These are phyloP conservation scores for Virgularia gustaviana DNA, from an alignment of 92 coral and sea anemone species.

Conservation along the genomic window DNA sequence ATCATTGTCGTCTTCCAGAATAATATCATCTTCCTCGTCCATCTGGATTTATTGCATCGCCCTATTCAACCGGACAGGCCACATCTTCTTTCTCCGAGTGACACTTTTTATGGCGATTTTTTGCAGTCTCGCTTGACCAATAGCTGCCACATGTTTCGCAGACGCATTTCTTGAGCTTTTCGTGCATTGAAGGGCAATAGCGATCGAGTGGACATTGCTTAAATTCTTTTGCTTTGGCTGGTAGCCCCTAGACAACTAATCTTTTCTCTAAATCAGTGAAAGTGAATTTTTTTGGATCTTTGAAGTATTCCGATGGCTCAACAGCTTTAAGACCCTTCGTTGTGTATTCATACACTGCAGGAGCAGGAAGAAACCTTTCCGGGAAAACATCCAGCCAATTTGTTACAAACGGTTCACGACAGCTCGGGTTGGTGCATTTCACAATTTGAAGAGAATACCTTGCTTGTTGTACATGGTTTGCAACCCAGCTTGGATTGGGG, in stretches of 20 bases:
- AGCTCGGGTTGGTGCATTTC: slow-evolving; percentile 13
- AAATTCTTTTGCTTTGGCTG: background rate
- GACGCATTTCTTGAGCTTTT: too few relatives aligned
- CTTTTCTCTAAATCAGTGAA: slow-evolving; percentile 6
- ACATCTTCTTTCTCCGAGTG: too few relatives aligned
- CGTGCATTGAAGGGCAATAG: too few relatives aligned
- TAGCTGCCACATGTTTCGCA: too few relatives aligned
- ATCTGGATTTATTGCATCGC: too few relatives aligned
- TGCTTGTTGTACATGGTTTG: slow-evolving; percentile 17
- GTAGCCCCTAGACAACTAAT: slow-evolving; percentile 1
- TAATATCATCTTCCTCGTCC: too few relatives aligned
- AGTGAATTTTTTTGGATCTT: slow-evolving; percentile 2
- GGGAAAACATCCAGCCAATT: slow-evolving; percentile 31
- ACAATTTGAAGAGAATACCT: slow-evolving; percentile 14
- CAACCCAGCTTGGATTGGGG: slow-evolving; percentile 3
- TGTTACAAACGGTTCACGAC: slow-evolving; percentile 1
- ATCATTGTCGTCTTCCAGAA: too few relatives aligned
- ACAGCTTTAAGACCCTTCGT: slow-evolving; percentile 7
- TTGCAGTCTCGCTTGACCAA: too few relatives aligned
- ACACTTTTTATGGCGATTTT: too few relatives aligned
- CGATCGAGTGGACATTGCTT: too few relatives aligned
- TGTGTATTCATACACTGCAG: slow-evolving; percentile 15
- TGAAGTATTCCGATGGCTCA: slow-evolving; percentile 7
- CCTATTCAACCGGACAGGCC: too few relatives aligned
- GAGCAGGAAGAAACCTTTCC: slow-evolving; percentile 28